Base-by-base conservation (phyloP, 1,140 invertebrate genomes). In the Brachionus manjavacas region DNA sequence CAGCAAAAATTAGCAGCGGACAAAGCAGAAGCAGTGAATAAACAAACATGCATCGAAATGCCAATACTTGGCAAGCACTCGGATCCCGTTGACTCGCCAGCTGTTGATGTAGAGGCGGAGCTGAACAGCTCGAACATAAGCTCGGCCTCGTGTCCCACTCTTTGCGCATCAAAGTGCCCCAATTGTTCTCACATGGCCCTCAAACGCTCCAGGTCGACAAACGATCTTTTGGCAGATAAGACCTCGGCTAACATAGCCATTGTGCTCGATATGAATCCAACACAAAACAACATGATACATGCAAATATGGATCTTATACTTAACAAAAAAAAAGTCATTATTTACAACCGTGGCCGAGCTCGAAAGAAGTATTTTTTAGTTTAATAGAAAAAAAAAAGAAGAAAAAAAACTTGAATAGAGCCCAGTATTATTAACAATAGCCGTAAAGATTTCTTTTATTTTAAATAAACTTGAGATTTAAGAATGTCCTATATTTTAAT, bases 401-500 rank as follows among this genome's bases (percentile, higher is more conserved):
- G n/a, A 28, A 70, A n/a, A 39, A n/a, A 72, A 39, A 35, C 12
- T 20, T 39, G n/a, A 16, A 72, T 39, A 72, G 11, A 72, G 39
- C 39, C 31, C 31, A 72, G 28, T 31, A 72, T 39, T 28, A 12
- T 28, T 72, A 72, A 72, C 68, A 72, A 72, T 72, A 72, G 31
- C 68, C 68, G 68, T 72, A 41, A 72, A 72, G 28, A 72, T 41
- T 39, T 68, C 68, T 35, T 41, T 72, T 72, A 35, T 72, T 72
- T 68, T 68, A 23, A 39, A 39, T 72, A 35, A 72, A 72, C 68
- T 72, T 72, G 68, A 72, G 68, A 72, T 72, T 72, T 39, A 39
- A 72, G 68, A 72, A 72, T 72, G 68, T 72, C 68, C 68, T 72
- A 72, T 35, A 39, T 72, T 72, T 72, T 28, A 31, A 31, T 68